These are phyloP conservation scores for Mirounga angustirostris DNA, from an alignment of 2,113 vertebrate species.

Conservation along the genomic window DNA sequence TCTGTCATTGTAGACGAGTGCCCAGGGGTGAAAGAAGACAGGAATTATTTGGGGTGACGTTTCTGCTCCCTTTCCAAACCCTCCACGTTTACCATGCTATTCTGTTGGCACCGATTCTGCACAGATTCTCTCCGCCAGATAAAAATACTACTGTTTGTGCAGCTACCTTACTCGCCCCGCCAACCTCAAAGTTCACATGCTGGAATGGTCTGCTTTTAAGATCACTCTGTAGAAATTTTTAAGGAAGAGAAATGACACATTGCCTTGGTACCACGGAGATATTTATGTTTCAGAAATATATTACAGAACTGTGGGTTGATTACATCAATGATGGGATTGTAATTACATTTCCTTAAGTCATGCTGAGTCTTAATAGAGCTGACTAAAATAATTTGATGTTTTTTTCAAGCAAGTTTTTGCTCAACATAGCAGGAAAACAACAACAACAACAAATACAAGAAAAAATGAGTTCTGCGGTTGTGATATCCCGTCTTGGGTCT, in stretches of 20 bases:
- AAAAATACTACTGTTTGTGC: not conserved
- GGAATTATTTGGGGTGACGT: not conserved
- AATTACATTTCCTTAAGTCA: constrained; percentile 63
- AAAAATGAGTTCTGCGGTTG: not conserved
- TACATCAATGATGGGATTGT: not conserved
- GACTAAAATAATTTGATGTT: constrained; percentile 59
- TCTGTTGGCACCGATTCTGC: not conserved
- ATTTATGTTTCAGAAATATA: constrained; percentile 50
- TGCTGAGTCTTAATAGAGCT: constrained; percentile 16
- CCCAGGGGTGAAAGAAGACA: not conserved
- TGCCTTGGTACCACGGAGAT: not conserved
- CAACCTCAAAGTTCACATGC: not conserved
- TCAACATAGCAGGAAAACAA: constrained; percentile 16
- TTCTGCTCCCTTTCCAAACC: not conserved
- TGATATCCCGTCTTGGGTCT: not conserved
- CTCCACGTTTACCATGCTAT: fast-evolving
- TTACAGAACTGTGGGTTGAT: constrained; percentile 32
- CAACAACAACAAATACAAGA: not conserved
- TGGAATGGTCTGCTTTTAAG: not conserved
- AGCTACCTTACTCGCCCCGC: no score
- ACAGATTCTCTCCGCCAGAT: not conserved
- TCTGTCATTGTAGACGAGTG: not conserved
- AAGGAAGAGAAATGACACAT: not conserved
- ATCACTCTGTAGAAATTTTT: not conserved
- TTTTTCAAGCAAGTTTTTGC: constrained; percentile 55